A percentile compares a stretch with the other conserved stretches of the same genome.
Conservation (phyloP, 2,113 vertebrate genomes). For the Origma solitaria region DNA sequence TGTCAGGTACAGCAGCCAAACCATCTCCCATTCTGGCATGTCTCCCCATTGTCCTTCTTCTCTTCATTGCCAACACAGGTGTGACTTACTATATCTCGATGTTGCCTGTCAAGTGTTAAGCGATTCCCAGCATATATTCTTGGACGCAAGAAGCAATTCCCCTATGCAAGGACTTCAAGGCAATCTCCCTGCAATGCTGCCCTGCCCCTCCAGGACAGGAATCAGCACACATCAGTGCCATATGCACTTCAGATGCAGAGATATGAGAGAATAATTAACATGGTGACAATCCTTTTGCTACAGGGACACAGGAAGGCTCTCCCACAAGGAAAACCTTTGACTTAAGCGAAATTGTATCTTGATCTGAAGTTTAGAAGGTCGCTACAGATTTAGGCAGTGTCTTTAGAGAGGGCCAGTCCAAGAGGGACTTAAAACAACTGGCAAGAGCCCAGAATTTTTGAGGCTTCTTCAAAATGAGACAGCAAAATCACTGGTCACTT, state of each 20-base stretch:
- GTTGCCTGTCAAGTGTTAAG: neutral
- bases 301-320: neutral
- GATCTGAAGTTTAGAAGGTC: neutral
- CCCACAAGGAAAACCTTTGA: neutral
- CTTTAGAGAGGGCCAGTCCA: neutral
- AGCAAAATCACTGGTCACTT: neutral
- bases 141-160: neutral
- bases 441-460: neutral
- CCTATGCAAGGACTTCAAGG: neutral
- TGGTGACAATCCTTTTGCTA: fast-evolving
- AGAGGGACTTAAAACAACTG: neutral
- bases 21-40: neutral
- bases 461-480: neutral
- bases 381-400: neutral
- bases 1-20: neutral
- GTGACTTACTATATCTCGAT: neutral
- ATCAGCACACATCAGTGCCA: neutral
- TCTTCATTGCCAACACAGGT: neutral
- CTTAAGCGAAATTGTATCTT: neutral
- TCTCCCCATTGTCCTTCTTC: neutral
- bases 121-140: neutral
- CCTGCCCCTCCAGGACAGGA: neutral
- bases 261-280: neutral
- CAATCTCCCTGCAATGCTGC: neutral
- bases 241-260: fast-evolving